Conservation (phyloP, 2,797 vertebrate species). For the Xenops minutus region DNA sequence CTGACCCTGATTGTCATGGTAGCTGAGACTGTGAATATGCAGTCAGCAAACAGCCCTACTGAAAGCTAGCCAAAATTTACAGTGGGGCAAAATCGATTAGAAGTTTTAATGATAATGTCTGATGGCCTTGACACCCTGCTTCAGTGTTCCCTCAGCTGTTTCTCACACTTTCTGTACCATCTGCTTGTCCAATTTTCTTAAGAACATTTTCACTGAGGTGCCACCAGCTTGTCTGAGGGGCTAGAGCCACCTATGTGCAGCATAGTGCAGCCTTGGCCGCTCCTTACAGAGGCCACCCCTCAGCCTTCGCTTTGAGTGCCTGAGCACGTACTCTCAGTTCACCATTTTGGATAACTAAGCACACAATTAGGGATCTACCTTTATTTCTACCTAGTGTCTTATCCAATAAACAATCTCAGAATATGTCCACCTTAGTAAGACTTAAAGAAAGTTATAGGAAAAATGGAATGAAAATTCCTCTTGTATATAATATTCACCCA, state of each 20-base stretch:
- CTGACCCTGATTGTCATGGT: not conserved
- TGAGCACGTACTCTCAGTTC: not conserved
- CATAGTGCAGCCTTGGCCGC: rapidly evolving
- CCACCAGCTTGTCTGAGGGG: not conserved
- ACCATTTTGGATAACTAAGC: not conserved
- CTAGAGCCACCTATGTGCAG: rapidly evolving
- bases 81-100: not conserved
- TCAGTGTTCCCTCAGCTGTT: not conserved
- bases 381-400: not conserved
- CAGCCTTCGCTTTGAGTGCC: rapidly evolving
- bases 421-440: not conserved
- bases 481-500: not conserved
- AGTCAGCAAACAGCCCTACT: not conserved
- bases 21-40: not conserved
- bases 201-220: not conserved
- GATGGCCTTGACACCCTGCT: not conserved
- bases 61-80: not conserved
- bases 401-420: not conserved
- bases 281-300: not conserved
- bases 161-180: not conserved
- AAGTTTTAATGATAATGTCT: not conserved
- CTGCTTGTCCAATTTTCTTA: not conserved
- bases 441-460: not conserved
- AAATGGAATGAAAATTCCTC: not conserved
- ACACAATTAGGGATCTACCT: not conserved